Evolutionary conservation across 1,140 invertebrate species (phyloP).

Genomic region (Yoshiicerus persimilis): DNA sequence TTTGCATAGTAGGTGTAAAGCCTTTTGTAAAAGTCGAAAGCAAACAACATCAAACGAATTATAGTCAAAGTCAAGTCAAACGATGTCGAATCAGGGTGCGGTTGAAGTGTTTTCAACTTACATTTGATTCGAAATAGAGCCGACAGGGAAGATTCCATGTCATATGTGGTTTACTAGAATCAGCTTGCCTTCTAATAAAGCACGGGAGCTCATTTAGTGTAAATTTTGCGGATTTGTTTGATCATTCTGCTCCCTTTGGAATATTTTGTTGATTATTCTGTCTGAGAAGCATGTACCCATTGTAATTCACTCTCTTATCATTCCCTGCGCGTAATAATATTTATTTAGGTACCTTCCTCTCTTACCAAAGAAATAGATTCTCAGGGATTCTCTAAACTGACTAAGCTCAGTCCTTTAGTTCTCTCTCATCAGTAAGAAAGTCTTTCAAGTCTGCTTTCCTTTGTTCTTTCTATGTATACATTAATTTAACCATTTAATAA

Average conservation of each 20-base stretch:
- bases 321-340: background rate
- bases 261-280: background rate
- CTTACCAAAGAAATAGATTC: background rate
- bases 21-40: background rate
- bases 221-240: conserved; percentile 14
- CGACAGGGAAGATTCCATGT: background rate
- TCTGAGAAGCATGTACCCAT: background rate
- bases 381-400: background rate
- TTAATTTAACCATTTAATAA: background rate
- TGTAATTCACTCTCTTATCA: background rate
- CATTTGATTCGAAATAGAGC: background rate
- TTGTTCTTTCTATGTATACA: background rate
- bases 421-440: background rate
- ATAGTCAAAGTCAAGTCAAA: background rate
- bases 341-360: background rate
- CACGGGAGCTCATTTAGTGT: conserved; percentile 6
- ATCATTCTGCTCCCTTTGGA: background rate
- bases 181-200: background rate
- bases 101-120: conserved; percentile 7
- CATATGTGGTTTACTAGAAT: background rate
- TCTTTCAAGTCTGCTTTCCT: background rate
- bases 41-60: conserved; percentile 18
- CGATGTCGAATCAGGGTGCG: background rate
- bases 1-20: background rate
- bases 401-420: background rate